Percentiles rank a stretch among this genome's conserved stretches.
Evolutionary conservation across 2,888 invertebrate species (phyloP).

Genomic region (Aphrophora alni): DNA sequence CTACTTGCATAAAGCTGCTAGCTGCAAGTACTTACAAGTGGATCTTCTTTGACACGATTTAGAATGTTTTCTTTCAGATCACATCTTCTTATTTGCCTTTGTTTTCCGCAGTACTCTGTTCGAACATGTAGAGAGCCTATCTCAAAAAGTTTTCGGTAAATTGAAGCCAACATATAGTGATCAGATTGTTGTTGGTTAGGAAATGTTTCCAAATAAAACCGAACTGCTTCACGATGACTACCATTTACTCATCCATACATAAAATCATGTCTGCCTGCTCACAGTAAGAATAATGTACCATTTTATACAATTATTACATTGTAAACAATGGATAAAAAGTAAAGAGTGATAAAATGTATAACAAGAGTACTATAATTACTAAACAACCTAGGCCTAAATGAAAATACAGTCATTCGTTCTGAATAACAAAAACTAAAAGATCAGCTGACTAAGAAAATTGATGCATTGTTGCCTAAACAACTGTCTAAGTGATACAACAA

Average conservation of each 20-base stretch:
- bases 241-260: neutral
- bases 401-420: too few relatives aligned
- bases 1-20: neutral
- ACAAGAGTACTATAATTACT: too few relatives aligned
- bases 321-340: too few relatives aligned
- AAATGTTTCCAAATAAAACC: neutral
- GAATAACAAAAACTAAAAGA: too few relatives aligned
- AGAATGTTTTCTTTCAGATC: neutral
- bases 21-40: neutral
- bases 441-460: too few relatives aligned
- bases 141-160: neutral
- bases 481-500: too few relatives aligned
- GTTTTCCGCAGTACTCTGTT: neutral
- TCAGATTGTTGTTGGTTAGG: neutral
- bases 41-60: neutral
- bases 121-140: neutral
- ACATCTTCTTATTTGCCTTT: neutral
- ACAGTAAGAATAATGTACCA: neutral
- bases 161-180: neutral
- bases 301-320: neutral
- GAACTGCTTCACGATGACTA: neutral
- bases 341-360: too few relatives aligned
- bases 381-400: too few relatives aligned
- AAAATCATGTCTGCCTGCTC: neutral
- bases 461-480: too few relatives aligned